Evolutionary conservation across 2,113 vertebrate genomes (phyloP), one percentile per base, ranked within the genome.

Genomic region (Carlito syrichta): DNA sequence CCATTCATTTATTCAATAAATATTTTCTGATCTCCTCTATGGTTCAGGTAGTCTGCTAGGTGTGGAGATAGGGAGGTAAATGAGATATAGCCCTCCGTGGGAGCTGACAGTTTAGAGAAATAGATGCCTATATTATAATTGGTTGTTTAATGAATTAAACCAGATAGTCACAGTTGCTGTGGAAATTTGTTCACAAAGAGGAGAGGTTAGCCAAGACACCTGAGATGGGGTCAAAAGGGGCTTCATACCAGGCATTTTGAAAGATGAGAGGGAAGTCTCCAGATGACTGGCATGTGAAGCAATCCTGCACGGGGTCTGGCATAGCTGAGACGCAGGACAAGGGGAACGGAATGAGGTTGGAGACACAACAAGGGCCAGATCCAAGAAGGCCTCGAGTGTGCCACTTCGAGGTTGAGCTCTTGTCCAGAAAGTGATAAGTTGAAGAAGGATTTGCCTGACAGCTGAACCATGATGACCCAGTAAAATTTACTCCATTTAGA

Each of bases 41-140:
- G 30, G 16, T 73, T 87, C 25, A 25, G 40, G 25, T 35, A 32
- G n/a, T 91, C 25, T 43, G 35, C 38, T 48, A 92, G 20, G n/a
- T 68, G 5, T 56, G 25, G 40, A 88, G 32, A 94, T 14, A 91
- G 45, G 35, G n/a, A 86, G 27, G 50, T 27, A 85, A 91, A 76
- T 40, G 54, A 94, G 27, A 92, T 32, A 66, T 69, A 54, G 48
- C 22, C 40, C 23, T 85, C 76, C 35, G 40, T 5, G 8, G 35
- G 27, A 86, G 60, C 22, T 95, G 86, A 94, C 89, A 93, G 38
- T 54, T 90, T 43, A 82, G 27, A 95, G 74, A 96, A 92, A 96
- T 48, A 68, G 20, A 87, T 48, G 32, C 6, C 58, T 90, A 30
- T 66, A 23, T 86, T 76, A 82, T 60, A 92, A 89, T 87, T 87